phyloP scores from a whole-genome alignment of 2,888 invertebrate species.

The Hypercompe scribonia region DNA sequence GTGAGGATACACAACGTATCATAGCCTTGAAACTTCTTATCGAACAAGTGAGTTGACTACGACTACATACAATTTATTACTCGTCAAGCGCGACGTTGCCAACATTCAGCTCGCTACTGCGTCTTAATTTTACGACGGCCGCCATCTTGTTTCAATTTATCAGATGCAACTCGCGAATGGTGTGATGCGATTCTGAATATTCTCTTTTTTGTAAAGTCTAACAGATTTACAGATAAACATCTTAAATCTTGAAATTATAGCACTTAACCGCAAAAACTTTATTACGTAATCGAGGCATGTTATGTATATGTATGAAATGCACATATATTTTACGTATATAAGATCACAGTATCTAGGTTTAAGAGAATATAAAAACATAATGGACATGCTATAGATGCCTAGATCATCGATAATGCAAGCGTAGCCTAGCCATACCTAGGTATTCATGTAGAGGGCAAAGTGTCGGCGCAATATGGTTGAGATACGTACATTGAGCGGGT shows the following conservation, averaged over 20 bases:
- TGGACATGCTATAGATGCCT: conserved; percentile 66
- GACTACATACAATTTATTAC: conserved; percentile 68
- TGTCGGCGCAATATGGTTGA: conserved; percentile 84
- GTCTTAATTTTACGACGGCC: conserved; percentile 78
- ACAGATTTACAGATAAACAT: conserved; percentile 31
- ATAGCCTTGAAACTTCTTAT: conserved; percentile 85
- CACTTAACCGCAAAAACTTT: conserved; percentile 29
- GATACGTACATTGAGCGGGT: conserved; percentile 84
- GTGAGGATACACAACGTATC: conserved; percentile 69
- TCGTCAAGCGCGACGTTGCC: conserved; percentile 81
- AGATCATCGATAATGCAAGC: conserved; percentile 66
- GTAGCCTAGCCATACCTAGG: conserved; percentile 69
- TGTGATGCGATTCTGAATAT: conserved; percentile 55
- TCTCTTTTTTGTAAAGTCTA: conserved; percentile 28
- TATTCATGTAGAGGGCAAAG: conserved; percentile 67
- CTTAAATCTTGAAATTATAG: conserved; percentile 22
- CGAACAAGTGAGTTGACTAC: conserved; percentile 78
- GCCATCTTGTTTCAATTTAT: conserved; percentile 82
- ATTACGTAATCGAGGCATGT: conserved; percentile 62
- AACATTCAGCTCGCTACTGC: conserved; percentile 77
- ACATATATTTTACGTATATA: conserved; percentile 39
- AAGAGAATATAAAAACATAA: conserved; percentile 62
- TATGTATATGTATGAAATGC: conserved; percentile 48
- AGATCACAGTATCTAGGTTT: conserved; percentile 52
- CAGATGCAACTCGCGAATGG: conserved; percentile 63